These are phyloP conservation scores for Triops longicaudatus DNA, from an alignment of 1,140 invertebrate genomes.

Conservation along the genomic window DNA sequence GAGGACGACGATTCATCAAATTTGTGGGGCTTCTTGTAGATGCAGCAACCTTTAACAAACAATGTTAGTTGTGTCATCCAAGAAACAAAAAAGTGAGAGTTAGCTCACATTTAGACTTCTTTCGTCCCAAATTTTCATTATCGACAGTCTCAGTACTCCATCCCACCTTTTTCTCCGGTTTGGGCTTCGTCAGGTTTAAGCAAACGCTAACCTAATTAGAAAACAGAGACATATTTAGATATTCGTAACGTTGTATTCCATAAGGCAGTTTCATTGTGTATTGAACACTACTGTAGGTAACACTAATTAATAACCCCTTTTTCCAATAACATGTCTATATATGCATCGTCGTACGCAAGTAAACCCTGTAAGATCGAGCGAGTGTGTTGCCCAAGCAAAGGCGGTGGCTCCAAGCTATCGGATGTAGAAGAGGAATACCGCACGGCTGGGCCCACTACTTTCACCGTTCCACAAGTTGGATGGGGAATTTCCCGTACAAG, in stretches of 20 bases:
- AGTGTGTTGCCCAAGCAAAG: slow-evolving; percentile 80
- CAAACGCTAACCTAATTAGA: slow-evolving; percentile 43
- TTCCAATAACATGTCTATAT: slow-evolving; percentile 49
- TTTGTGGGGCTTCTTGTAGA: slow-evolving; percentile 67
- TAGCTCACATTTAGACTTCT: slow-evolving; percentile 85
- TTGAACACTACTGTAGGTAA: not conserved
- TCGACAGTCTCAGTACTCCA: slow-evolving; percentile 83
- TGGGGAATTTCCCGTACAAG: slow-evolving; percentile 70
- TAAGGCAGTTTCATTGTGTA: not conserved
- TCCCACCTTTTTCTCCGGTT: slow-evolving; percentile 66
- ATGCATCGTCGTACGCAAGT: slow-evolving; percentile 54
- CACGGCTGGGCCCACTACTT: slow-evolving; percentile 78
- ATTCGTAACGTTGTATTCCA: not conserved
- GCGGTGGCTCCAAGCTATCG: slow-evolving; percentile 61
- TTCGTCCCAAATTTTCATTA: slow-evolving; percentile 85
- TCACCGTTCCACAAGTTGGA: slow-evolving; percentile 57
- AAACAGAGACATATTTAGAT: not conserved
- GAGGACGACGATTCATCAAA: slow-evolving; percentile 76
- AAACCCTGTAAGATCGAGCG: slow-evolving; percentile 58
- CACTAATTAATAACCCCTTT: slow-evolving; percentile 43
- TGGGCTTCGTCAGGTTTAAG: slow-evolving; percentile 62
- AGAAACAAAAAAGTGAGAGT: not conserved
- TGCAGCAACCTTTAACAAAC: slow-evolving; percentile 64
- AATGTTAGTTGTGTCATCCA: slow-evolving; percentile 18
- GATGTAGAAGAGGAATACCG: slow-evolving; percentile 64